Conservation (phyloP, 2,113 vertebrate genomes). For the Thymallus thymallus region DNA sequence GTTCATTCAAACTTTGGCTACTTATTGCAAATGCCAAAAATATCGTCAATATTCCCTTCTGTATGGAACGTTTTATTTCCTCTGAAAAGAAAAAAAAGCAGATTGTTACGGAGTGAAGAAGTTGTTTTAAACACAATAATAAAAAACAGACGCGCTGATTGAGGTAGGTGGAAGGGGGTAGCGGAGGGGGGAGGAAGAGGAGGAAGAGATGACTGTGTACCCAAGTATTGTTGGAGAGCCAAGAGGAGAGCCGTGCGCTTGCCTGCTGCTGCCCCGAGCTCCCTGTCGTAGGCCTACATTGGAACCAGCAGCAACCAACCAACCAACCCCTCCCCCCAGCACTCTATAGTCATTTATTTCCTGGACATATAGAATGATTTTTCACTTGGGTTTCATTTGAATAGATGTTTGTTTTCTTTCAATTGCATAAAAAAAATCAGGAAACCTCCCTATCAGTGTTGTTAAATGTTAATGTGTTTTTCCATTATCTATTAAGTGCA, state of each 20-base stretch:
- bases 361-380: slow-evolving; percentile 21
- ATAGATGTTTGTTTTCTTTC: background rate
- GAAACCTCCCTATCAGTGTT: no score
- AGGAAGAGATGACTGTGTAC: slow-evolving; percentile 64
- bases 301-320: slow-evolving; percentile 32
- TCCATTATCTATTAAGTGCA: background rate
- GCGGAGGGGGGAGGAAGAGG: slow-evolving; percentile 12
- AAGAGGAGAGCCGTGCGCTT: slow-evolving; percentile 65
- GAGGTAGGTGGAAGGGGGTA: slow-evolving; percentile 52
- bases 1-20: background rate
- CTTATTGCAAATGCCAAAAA: background rate
- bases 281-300: slow-evolving; percentile 71
- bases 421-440: background rate
- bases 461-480: background rate
- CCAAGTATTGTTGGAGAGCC: slow-evolving; percentile 71
- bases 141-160: slow-evolving; percentile 58
- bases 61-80: slow-evolving; percentile 11
- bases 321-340: slow-evolving; percentile 45
- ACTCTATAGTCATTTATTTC: slow-evolving; percentile 33
- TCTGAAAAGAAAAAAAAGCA: slow-evolving; percentile 49
- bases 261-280: slow-evolving; percentile 75
- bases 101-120: slow-evolving; percentile 53
- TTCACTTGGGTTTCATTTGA: background rate
- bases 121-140: slow-evolving; percentile 65
- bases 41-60: background rate